These are phyloP conservation scores for Corella eumyota DNA, from an alignment of 23 tunicate species.

Conservation along the genomic window DNA sequence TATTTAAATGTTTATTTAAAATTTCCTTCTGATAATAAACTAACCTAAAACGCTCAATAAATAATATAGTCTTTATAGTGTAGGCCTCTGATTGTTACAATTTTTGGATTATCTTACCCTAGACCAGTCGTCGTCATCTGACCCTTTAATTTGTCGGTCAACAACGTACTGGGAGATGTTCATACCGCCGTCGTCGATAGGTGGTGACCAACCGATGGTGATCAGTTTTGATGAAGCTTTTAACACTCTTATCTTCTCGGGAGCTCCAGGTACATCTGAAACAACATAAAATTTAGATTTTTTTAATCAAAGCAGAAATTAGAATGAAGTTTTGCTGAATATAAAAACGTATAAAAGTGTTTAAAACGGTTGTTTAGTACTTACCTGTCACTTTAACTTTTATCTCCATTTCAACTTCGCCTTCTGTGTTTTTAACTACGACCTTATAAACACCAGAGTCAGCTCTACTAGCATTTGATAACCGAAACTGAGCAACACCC, in stretches of 20 bases:
- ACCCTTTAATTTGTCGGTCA: conserved; percentile 31
- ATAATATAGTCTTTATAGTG: too few relatives aligned
- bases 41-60: too few relatives aligned
- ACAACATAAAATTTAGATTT: too few relatives aligned
- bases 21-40: too few relatives aligned
- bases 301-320: too few relatives aligned
- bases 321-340: too few relatives aligned
- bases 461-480: conserved; percentile 20
- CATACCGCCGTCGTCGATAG: conserved; percentile 84
- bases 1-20: too few relatives aligned
- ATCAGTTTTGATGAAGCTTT: conserved; percentile 84
- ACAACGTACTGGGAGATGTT: conserved; percentile 67
- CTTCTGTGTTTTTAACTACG: conserved; percentile 56
- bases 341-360: too few relatives aligned
- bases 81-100: too few relatives aligned
- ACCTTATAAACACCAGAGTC: conserved; percentile 68
- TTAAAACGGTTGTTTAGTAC: too few relatives aligned
- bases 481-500: conserved; percentile 15
- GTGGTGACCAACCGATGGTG: conserved; percentile 76
- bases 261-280: conserved; percentile 63
- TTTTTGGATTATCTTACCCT: conserved; percentile 47
- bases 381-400: conserved; percentile 63
- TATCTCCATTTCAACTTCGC: conserved; percentile 46
- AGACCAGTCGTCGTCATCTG: conserved; percentile 62
- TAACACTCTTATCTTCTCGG: conserved; percentile 51